These are phyloP conservation scores for Dendrolimus pini DNA, from an alignment of 2,888 invertebrate species.

Conservation along the genomic window DNA sequence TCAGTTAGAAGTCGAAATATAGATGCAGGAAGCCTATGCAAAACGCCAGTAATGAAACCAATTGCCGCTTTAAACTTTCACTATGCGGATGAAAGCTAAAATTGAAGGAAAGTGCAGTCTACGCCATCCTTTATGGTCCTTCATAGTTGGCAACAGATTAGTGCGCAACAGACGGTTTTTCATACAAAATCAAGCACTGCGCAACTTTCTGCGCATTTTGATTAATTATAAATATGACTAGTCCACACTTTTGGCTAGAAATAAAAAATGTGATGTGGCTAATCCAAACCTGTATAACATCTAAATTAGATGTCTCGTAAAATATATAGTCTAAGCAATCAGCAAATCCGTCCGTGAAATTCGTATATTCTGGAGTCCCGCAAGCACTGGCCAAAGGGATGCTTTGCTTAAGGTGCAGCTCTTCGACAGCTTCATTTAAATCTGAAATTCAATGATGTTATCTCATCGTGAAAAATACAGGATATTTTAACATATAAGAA, in stretches of 20 bases:
- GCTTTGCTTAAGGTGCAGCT: conserved; percentile 80
- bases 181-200: too few species aligned
- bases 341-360: conserved; percentile 87
- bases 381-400: conserved; percentile 85
- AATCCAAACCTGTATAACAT: conserved; percentile 76
- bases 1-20: too few species aligned
- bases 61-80: too few species aligned
- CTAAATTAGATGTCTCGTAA: conserved; percentile 80
- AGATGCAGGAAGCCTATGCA: too few species aligned
- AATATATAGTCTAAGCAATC: conserved; percentile 96
- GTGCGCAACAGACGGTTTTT: too few species aligned
- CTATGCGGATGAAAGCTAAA: background rate
- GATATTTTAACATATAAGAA: conserved; percentile 1
- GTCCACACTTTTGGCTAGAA: too few species aligned
- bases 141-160: too few species aligned
- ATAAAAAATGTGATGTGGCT: too few species aligned
- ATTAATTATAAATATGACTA: too few species aligned
- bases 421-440: conserved; percentile 78
- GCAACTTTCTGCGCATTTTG: too few species aligned
- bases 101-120: background rate
- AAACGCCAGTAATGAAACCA: too few species aligned
- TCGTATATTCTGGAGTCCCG: conserved; percentile 89
- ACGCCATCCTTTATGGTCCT: conserved; percentile 37
- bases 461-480: too few species aligned
- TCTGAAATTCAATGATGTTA: conserved; percentile 63